Evolutionary conservation across 1,140 invertebrate species (phyloP).

Genomic region (Meloidogyne floridensis): DNA sequence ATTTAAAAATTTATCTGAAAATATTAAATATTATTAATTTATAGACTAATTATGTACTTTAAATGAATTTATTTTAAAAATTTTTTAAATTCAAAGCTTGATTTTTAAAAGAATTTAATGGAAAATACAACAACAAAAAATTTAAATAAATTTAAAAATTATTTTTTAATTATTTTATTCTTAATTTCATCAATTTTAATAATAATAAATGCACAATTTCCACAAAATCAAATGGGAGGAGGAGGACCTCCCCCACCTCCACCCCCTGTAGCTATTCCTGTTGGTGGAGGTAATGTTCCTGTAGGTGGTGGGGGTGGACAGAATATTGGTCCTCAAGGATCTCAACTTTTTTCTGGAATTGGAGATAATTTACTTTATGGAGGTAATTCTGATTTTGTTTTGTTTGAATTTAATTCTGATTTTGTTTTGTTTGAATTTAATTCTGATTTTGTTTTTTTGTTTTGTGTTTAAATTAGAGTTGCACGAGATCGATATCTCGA

Average conservation of each 20-base stretch:
- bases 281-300: slow-evolving; percentile 16
- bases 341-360: slow-evolving; percentile 53
- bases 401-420: too few relatives aligned
- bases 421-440: too few relatives aligned
- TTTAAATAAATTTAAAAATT: neutral
- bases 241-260: neutral
- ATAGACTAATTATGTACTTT: too few relatives aligned
- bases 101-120: neutral
- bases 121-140: neutral
- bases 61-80: too few relatives aligned
- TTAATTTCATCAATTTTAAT: neutral
- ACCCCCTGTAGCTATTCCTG: neutral
- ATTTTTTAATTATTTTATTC: neutral
- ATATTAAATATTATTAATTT: too few relatives aligned
- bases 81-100: too few relatives aligned
- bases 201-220: slow-evolving; percentile 20
- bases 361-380: slow-evolving; percentile 54
- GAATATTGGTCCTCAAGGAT: slow-evolving; percentile 33
- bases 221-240: slow-evolving; percentile 35
- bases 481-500: too few relatives aligned
- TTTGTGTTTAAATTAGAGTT: too few relatives aligned
- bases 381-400: slow-evolving; percentile 30
- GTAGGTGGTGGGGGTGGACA: slow-evolving; percentile 24
- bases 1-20: too few relatives aligned
- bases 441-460: too few relatives aligned